These are phyloP conservation scores for Platysternon megacephalum DNA, from an alignment of 2,113 vertebrate genomes.

Conservation along the genomic window DNA sequence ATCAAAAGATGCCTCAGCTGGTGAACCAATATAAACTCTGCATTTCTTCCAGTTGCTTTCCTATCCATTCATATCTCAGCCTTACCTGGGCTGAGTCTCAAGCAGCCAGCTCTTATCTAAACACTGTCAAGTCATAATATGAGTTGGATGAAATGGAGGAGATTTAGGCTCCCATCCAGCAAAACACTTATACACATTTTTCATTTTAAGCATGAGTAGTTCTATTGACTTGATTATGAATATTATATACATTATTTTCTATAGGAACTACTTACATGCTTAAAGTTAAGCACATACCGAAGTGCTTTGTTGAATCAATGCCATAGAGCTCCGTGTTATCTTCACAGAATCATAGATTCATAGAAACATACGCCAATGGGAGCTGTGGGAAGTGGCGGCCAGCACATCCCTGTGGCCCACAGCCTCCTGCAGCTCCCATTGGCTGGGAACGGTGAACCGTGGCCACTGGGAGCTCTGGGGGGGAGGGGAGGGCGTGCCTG, in stretches of 20 bases:
- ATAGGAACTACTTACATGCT: background rate
- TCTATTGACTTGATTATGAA: background rate
- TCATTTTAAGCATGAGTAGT: background rate
- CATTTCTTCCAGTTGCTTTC: background rate
- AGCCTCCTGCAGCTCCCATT: no score
- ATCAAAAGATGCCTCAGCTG: background rate
- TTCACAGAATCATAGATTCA: background rate
- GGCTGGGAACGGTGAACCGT: no score
- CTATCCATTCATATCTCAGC: background rate
- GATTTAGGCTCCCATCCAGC: background rate
- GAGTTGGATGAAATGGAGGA: background rate
- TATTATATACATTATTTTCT: background rate
- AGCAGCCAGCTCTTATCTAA: background rate
- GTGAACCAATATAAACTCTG: background rate
- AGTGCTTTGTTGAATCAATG: background rate
- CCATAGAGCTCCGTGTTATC: background rate
- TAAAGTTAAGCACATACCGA: background rate
- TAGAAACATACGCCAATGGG: no score
- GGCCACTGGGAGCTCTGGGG: no score
- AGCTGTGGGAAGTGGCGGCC: no score
- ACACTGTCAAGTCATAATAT: background rate
- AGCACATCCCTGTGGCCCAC: no score
- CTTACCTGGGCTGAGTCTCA: background rate
- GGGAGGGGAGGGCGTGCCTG: no score
- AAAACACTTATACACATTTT: background rate